These are phyloP conservation scores for Cervus canadensis DNA, from an alignment of 2,113 vertebrate genomes.

Conservation along the genomic window DNA sequence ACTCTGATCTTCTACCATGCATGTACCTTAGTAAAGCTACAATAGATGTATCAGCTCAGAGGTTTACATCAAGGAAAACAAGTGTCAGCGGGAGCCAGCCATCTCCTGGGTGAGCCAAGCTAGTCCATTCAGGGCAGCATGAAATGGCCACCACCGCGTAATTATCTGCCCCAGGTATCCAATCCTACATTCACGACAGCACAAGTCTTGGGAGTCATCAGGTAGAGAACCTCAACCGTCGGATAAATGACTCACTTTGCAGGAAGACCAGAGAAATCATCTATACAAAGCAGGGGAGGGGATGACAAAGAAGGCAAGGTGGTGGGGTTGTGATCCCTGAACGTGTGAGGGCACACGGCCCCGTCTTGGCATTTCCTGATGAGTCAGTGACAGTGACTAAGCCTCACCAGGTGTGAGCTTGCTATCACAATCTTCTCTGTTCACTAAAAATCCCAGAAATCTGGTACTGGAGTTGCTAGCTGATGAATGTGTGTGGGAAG, in stretches of 20 bases:
- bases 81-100: not conserved
- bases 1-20: not conserved
- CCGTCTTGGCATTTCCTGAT: constrained; percentile 49
- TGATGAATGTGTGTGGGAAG: constrained; percentile 21
- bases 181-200: not conserved
- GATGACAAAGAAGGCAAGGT: not conserved
- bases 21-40: not conserved
- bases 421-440: not conserved
- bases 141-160: not conserved
- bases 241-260: constrained; percentile 31
- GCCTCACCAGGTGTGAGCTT: constrained; percentile 1
- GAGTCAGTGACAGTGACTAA: constrained; percentile 46
- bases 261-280: not conserved
- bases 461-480: not conserved
- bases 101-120: not conserved
- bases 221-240: not conserved
- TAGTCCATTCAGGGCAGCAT: not conserved
- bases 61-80: not conserved
- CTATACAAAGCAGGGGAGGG: not conserved
- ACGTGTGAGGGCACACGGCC: not conserved
- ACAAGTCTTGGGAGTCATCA: not conserved
- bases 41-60: not conserved
- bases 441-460: not conserved
- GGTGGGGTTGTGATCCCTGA: not conserved
- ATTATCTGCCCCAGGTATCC: not conserved